Evolutionary conservation across 2,888 invertebrate genomes (phyloP), one percentile per base, ranked within the genome.

Genomic region (Lapara coniferarum): DNA sequence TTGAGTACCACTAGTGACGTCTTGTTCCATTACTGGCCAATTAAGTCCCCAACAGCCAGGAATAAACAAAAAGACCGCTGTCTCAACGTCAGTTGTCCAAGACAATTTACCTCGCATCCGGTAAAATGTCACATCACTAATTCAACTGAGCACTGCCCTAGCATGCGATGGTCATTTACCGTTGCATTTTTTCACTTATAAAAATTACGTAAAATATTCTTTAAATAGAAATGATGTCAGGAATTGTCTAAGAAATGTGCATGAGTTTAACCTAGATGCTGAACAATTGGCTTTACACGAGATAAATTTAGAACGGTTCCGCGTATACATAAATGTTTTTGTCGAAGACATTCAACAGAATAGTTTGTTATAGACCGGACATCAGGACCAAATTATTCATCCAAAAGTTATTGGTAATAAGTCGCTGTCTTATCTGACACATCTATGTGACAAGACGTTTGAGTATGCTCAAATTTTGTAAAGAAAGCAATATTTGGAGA

Each of bases 281-380:
- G 25, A 68, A 59, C 68, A 59, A 68, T 52, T 53, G 63, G 37
- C 25, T 53, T 44, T 51, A 63, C 68, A 14, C 53, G n/a, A 52
- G 49, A 52, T 25, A n/a, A 56, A 55, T 56, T 30, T 67, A 67
- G 67, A 56, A 56, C 46, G 52, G 52, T 44, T 49, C 52, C 59
- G 19, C 37, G 14, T 52, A 44, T 53, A 25, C 59, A 52, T 63
- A 14, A 68, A 46, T 53, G 51, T 16, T 52, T 37, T 53, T 19
- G 37, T 5, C 37, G 6, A 16, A 16, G 46, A 19, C 1, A 53
- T 5, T n/a, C n/a, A n/a, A n/a, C n/a, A n/a, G n/a, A n/a, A n/a
- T n/a, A n/a, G n/a, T n/a, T n/a, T n/a, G n/a, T n/a, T n/a, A n/a
- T n/a, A n/a, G n/a, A n/a, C n/a, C n/a, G n/a, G n/a, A n/a, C n/a